A percentile compares a stretch with the other conserved stretches of the same genome.
phyloP scores from a whole-genome alignment of 2,888 invertebrate genomes.

The Magallana nippona region DNA sequence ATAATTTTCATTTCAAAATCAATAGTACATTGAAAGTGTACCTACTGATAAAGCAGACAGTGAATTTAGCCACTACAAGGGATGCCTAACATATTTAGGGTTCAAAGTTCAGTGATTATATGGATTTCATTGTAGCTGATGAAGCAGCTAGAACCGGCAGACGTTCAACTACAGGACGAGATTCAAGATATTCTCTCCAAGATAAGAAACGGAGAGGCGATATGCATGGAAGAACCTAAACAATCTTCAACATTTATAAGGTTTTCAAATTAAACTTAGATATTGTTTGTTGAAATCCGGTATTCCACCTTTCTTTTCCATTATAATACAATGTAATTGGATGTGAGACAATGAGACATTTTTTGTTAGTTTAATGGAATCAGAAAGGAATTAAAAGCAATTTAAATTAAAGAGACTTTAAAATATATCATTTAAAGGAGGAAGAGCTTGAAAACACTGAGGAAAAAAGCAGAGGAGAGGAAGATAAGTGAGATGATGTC shows the following conservation, averaged over 20 bases:
- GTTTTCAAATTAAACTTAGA: slow-evolving; percentile 2
- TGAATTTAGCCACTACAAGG: slow-evolving; percentile 62
- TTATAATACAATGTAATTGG: no score
- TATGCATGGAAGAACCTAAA: slow-evolving; percentile 49
- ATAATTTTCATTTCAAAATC: no score
- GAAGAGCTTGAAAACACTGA: slow-evolving; percentile 30
- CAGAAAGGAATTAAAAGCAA: neutral
- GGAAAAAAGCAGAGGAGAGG: slow-evolving; percentile 51
- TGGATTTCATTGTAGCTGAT: slow-evolving; percentile 82
- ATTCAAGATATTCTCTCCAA: slow-evolving; percentile 84
- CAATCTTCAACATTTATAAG: slow-evolving; percentile 52
- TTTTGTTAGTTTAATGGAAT: neutral
- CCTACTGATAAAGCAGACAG: no score
- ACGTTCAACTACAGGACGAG: slow-evolving; percentile 86
- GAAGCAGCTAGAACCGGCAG: slow-evolving; percentile 87
- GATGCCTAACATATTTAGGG: slow-evolving; percentile 78
- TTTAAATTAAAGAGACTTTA: neutral
- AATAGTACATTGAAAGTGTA: no score
- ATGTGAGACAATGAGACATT: no score
- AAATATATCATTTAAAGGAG: slow-evolving; percentile 42
- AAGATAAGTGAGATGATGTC: slow-evolving; percentile 53
- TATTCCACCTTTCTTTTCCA: no score
- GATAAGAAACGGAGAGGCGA: slow-evolving; percentile 64
- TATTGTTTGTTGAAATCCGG: no score
- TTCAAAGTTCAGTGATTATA: neutral